Evolutionary conservation across 64 coral and sea anemone genomes (phyloP), one percentile per base, ranked within the genome.

Genomic region (Montipora sp.): DNA sequence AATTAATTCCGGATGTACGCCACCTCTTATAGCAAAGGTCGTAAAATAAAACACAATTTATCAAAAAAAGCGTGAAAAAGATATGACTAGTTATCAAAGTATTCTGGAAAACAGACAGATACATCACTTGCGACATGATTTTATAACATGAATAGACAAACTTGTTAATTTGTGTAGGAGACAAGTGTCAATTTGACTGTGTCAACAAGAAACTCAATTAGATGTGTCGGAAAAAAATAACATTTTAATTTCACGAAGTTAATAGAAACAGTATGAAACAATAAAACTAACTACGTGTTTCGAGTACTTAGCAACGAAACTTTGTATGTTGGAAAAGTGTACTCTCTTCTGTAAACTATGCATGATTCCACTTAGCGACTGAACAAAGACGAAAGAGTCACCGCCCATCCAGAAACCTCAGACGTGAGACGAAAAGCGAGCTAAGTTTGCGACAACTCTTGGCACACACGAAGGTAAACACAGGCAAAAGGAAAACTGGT

Each of bases 191-290:
- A 85, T 71, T 49, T 71, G 0, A 49, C 43, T 85, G 82, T 85
- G 82, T 85, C 61, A 85, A 85, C 47, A 85, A 1, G 19, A 63
- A 70, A 85, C 65, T 85, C 65, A 85, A 85, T 85, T 85, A 85
- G 44, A 10, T 47, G 5, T 72, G 82, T 85, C 82, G 67, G 43
- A 85, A 45, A 13, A 68, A 22, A 70, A 63, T 22, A 14, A 57
- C 53, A 57, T 57, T 57, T 57, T 57, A 8, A 71, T 70, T 85
- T 18, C 43, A 85, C 5, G 65, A 49, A 71, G 9, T 84, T 83
- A 47, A 66, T 66, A 83, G 5, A 83, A 15, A 1, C 19, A 50
- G 47, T 22, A 46, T 48, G 65, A 72, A n/a, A 72, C 23, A 66
- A 15, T 14, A 85, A 50, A 7, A n/a, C 0, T n/a, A 59, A 51